Base-by-base conservation (phyloP, 1,140 invertebrate species). In the Colletes gigas region DNA sequence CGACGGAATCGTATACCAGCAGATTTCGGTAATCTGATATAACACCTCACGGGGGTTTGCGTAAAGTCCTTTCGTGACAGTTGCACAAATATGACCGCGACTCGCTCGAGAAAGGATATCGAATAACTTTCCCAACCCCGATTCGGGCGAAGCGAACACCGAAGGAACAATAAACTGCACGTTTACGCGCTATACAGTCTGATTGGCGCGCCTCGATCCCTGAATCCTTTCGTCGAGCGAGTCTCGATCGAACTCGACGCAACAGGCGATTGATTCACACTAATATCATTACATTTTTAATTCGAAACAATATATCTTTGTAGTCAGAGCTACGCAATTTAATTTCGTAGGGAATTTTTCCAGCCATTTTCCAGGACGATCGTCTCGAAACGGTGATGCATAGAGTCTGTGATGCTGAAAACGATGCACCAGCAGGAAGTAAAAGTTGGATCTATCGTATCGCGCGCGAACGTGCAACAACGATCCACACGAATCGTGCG, bases 21-120 rank as follows among this genome's bases (percentile, higher is more conserved):
- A 69, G 65, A 80, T 72, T 79, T 84, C 47, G 59, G 47, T 84
- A 83, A 84, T 83, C 71, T 10, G 59, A 84, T 74, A 66, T 74
- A 72, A 76, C 21, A 54, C 30, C 54, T 5, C 15, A n/a, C 30
- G 9, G 47, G 30, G 19, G 15, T 66, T 59, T 12, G 73, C 54
- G 55, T 59, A 72, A 79, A 57, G 30, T 71, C 66, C 66, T 59
- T 60, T 52, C 67, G 67, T 71, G 71, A 82, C 70, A 66, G 72
- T 66, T 83, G 62, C 75, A 72, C 68, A 71, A 83, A 83, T 83
- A 70, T 83, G 39, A 71, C 57, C 75, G 57, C 55, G 62, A 83
- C 65, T 57, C 73, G 78, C 68, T 50, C 81, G 47, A 69, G 59
- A 73, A 50, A 59, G 44, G 44, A 59, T 80, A 80, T 80, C 78